Evolutionary conservation across 2,113 vertebrate genomes (phyloP), one percentile per base, ranked within the genome.

Genomic region (Anoura caudifer): DNA sequence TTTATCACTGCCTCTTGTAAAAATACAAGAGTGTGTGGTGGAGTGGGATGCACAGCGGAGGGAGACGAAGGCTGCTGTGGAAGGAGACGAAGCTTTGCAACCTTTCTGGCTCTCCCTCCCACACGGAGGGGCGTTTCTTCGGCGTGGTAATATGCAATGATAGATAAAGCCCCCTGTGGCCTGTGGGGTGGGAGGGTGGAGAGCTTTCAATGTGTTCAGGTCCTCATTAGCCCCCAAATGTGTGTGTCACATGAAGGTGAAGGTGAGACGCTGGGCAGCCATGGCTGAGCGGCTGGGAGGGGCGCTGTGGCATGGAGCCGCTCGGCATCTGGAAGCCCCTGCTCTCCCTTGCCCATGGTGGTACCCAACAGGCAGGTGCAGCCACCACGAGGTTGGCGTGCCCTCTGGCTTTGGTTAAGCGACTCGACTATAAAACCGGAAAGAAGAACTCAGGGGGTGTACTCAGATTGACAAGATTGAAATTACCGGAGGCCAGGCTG

Each of bases 361-460:
- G 47, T 54, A 24, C 52, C 31, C 19, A 5, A 8, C 7, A 33
- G 4, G 8, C 12, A 0, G 0, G 24, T 11, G 11, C 17, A 13
- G 7, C 20, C 43, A 3, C 19, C 1, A 1, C 13, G 31, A 3
- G 22, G 45, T 41, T 0, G 7, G 4, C 1, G 1, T 31, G 59
- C 11, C 88, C 59, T 54, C 54, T 45, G 59, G 28, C 73, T 73
- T 73, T 65, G 20, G 36, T n/a, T 36, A n/a, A 50, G n/a, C 9
- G 33, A 4, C 8, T 79, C 43, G n/a, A 4, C 3, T 38, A 24
- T 38, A 54, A 80, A 75, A 59, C 4, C 52, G 63, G 24, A 43
- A 61, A 33, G 61, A 52, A 73, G 15, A 24, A 54, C 16, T 82
- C 8, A 2, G 43, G 33, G 19, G 20, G 36, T 70, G 22, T 47